Base-by-base conservation (phyloP, 2,888 invertebrate genomes). In the Andricus quercusramuli region DNA sequence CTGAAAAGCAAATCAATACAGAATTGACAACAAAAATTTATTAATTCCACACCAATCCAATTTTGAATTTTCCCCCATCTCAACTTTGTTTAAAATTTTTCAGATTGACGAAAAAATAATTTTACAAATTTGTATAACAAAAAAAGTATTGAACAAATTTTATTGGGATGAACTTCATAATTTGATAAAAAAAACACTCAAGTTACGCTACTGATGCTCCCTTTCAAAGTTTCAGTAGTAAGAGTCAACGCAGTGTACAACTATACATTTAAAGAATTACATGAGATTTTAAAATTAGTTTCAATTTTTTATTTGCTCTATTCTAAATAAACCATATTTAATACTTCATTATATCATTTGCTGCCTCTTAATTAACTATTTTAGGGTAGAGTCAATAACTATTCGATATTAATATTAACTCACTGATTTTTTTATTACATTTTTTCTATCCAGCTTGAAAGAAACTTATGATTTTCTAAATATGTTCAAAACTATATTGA, bases 201-300 rank as follows among this genome's bases (percentile, higher is more conserved):
- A 22, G 29, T 25, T 25, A 13, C n/a, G n/a, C 41, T 29, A 37
- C 41, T 41, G 29, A 70, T n/a, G 9, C 8, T 25, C 25, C 9
- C 68, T 47, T 20, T 47, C 25, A 47, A 47, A 29, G 20, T 44
- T 44, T 47, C 68, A 68, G 68, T 68, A 68, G 68, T 68, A 68
- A 68, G 44, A 68, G 68, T 68, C 68, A 66, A 37, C 66, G 66
- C 11, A 37, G 11, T 44, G 41, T 22, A 4, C 41, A n/a, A 22
- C 67, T 13, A 0, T 11, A 67, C 22, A 44, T 41, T 25, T 29
- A 29, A n/a, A 22, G 59, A 59, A 22, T 29, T 15, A 29, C 15
- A 11, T 22, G n/a, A 1, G n/a, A 59, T n/a, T n/a, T 59, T 11
- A 11, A 22, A 59, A 59, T 59, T 22, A n/a, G 22, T 22, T 59